A percentile compares a stretch with the other conserved stretches of the same genome.
phyloP scores from a whole-genome alignment of 2,888 invertebrate species.

The Leuctra nigra region DNA sequence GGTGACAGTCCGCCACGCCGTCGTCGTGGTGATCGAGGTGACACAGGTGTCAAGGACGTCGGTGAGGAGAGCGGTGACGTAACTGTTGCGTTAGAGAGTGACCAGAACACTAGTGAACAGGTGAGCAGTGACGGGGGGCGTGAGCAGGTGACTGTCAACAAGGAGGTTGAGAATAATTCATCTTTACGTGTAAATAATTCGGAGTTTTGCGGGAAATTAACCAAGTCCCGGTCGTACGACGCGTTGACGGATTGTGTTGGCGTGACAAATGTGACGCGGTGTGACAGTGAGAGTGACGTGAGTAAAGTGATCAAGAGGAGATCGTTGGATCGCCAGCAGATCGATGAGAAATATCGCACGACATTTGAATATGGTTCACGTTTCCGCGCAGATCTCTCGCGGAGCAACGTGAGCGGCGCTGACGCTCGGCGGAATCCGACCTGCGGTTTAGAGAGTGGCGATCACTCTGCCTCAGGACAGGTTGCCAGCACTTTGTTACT shows the following conservation, averaged over 20 bases:
- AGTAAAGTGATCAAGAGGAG: background rate
- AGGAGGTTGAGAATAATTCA: too few species aligned
- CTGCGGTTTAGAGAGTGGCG: constrained; percentile 8
- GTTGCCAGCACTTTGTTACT: background rate
- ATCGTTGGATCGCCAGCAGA: background rate
- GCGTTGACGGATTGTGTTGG: too few species aligned
- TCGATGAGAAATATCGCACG: background rate
- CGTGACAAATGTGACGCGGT: too few species aligned
- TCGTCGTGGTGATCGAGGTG: too few species aligned
- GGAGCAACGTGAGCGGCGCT: background rate
- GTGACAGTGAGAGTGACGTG: background rate
- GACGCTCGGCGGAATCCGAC: background rate
- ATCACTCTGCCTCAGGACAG: background rate
- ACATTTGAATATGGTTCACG: constrained; percentile 1
- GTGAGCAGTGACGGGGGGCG: background rate
- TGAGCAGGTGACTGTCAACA: background rate
- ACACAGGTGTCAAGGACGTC: too few species aligned
- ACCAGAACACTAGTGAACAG: background rate
- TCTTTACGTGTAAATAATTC: too few species aligned
- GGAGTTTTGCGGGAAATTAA: too few species aligned
- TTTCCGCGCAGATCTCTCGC: background rate
- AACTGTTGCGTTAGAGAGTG: too few species aligned
- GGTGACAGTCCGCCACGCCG: too few species aligned
- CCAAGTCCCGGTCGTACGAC: too few species aligned
- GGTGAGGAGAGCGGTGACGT: background rate